phyloP scores from a whole-genome alignment of 2,888 invertebrate species.

The Rotaria magnacalcarata region DNA sequence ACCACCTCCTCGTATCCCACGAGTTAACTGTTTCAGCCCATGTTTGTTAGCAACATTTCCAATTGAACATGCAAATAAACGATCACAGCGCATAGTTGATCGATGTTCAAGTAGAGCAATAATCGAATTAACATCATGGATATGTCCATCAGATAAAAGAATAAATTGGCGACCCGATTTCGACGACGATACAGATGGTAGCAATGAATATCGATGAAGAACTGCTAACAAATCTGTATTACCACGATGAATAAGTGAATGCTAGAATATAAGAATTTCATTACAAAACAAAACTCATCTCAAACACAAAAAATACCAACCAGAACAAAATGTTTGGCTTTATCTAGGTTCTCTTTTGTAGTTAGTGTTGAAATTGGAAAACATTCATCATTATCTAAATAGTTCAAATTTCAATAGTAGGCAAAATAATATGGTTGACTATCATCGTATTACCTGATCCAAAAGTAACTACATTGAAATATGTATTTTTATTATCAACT shows the following conservation, averaged over 20 bases:
- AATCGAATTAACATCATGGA: neutral
- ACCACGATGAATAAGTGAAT: constrained; percentile 28
- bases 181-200: neutral
- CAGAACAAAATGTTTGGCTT: constrained; percentile 30
- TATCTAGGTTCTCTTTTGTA: neutral
- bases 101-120: neutral
- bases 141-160: neutral
- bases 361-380: neutral
- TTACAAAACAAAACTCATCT: too few relatives aligned
- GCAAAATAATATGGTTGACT: neutral
- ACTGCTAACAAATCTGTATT: constrained; percentile 24
- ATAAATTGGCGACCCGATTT: constrained; percentile 1
- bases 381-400: constrained; percentile 35
- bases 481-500: neutral
- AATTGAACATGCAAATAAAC: constrained; percentile 43
- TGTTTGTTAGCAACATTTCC: constrained; percentile 42
- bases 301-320: neutral
- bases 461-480: neutral
- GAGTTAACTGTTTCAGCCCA: constrained; percentile 37
- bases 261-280: neutral
- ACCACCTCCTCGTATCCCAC: neutral
- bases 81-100: constrained; percentile 39
- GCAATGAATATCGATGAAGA: neutral
- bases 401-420: neutral
- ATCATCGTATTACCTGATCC: neutral